A percentile compares a stretch with the other conserved stretches of the same genome.
Evolutionary conservation across 2,888 invertebrate genomes (phyloP).

Genomic region (Sphecodes monilicornis): DNA sequence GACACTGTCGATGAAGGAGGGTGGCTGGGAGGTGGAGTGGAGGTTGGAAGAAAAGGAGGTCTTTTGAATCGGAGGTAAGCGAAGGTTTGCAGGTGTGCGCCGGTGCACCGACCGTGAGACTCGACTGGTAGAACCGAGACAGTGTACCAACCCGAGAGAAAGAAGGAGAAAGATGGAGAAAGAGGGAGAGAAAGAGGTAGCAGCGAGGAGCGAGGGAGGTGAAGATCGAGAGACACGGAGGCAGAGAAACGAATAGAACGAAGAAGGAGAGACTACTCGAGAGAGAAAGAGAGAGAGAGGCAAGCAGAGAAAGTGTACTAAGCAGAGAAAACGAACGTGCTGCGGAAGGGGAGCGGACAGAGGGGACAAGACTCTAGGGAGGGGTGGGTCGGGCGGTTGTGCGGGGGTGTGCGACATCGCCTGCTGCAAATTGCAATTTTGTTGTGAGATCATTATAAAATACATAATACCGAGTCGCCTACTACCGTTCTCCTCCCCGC

Average conservation of each 20-base stretch:
- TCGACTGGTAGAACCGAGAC: conserved; percentile 38
- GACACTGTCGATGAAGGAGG: conserved; percentile 22
- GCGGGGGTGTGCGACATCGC: conserved; percentile 74
- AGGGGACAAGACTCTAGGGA: conserved; percentile 9
- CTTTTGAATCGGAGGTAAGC: conserved; percentile 70
- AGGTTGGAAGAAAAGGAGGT: conserved; percentile 56
- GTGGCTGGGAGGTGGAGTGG: conserved; percentile 10
- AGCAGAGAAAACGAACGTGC: conserved; percentile 70
- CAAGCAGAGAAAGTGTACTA: conserved; percentile 51
- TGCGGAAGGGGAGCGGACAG: conserved; percentile 3
- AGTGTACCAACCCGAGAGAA: conserved; percentile 2
- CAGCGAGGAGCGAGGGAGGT: conserved; percentile 3
- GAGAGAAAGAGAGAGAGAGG: conserved; percentile 34
- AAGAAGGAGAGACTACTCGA: conserved; percentile 8
- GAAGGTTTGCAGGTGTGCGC: conserved; percentile 65
- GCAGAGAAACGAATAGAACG: conserved; percentile 9
- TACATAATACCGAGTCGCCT: conserved; percentile 81
- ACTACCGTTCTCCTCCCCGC: conserved; percentile 66
- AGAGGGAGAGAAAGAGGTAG: background rate
- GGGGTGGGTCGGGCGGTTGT: conserved; percentile 14
- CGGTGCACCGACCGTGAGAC: conserved; percentile 53
- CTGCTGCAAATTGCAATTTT: conserved; percentile 83
- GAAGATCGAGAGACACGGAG: conserved; percentile 25
- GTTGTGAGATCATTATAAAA: conserved; percentile 84
- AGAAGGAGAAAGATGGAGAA: conserved; percentile 25